Evolutionary conservation across 2,113 vertebrate species (phyloP), one percentile per base, ranked within the genome.

Genomic region (Centropristis striata): DNA sequence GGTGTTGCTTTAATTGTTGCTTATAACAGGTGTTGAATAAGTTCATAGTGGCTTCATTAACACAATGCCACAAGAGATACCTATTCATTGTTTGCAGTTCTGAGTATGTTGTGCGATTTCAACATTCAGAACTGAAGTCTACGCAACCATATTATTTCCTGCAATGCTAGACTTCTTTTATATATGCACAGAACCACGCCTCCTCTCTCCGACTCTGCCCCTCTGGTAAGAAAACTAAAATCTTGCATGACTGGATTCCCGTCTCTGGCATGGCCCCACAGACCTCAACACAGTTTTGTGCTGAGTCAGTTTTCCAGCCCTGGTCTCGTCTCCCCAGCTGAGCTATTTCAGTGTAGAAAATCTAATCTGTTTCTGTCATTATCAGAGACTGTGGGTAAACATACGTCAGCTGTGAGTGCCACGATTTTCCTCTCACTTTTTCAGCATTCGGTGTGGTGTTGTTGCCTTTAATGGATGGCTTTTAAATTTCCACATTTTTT

Each of bases 281-380:
- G 74, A 92, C 92, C 92, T 91, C 89, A 87, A 80, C 87, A 83
- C 71, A 51, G 55, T 76, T 90, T 91, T 86, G 74, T 91, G 91
- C 92, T 90, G 89, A 90, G 87, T 92, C 90, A 90, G 89, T 91
- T 88, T 90, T 93, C 91, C 89, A 87, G 78, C 64, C 42, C 47
- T 78, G 75, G 58, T 76, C 76, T 65, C 20, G 63, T 81, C 76
- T 90, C 83, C 65, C 75, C 74, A 77, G 69, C 85, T 69, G 74
- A 85, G 82, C 88, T 88, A 84, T 89, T 90, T 89, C 86, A 82
- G 86, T 72, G 75, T 61, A 81, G 75, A 86, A 84, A 85, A 69
- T 83, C 60, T 84, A 78, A 85, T 91, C 84, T 71, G 72, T 81
- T 86, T 77, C 85, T 72, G 61, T 88, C 88, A 87, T 87, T 87